These are phyloP conservation scores for Solenodon paradoxus DNA, from an alignment of 2,113 vertebrate species.

Conservation along the genomic window DNA sequence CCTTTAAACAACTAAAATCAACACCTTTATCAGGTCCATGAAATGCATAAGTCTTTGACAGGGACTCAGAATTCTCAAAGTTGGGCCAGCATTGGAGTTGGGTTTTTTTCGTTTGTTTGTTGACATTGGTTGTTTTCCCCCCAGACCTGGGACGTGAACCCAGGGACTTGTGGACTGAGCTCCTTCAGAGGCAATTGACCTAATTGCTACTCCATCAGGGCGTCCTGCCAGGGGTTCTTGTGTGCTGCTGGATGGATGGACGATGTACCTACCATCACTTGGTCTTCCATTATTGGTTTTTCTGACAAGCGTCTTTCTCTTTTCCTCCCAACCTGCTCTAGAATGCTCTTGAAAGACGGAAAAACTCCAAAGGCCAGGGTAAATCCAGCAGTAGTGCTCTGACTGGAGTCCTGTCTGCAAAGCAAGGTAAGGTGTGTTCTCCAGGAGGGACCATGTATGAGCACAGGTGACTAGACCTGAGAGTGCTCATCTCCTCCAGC, in stretches of 20 bases:
- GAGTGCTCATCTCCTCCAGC: accelerated
- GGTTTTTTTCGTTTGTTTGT: no score
- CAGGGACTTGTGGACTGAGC: no score
- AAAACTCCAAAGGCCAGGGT: constrained; percentile 87
- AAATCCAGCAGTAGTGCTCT: constrained; percentile 92
- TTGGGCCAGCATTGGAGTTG: neutral
- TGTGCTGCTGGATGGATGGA: neutral
- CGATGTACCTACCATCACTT: accelerated
- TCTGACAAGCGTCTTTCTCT: constrained; percentile 27
- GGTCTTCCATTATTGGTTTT: neutral
- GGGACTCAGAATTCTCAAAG: neutral
- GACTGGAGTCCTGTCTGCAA: constrained; percentile 95
- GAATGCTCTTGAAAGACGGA: constrained; percentile 94
- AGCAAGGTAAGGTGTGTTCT: constrained; percentile 88
- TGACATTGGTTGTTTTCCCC: no score
- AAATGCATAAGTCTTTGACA: neutral
- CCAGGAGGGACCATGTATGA: neutral
- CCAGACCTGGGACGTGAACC: no score
- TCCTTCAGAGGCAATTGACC: no score
- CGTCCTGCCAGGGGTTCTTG: neutral
- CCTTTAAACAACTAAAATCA: neutral
- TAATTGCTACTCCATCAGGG: no score
- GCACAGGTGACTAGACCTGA: accelerated
- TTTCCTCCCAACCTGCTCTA: constrained; percentile 77
- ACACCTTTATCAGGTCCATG: neutral